Conservation (phyloP, 2,888 invertebrate genomes). For the Chaitophorus viminalis region DNA sequence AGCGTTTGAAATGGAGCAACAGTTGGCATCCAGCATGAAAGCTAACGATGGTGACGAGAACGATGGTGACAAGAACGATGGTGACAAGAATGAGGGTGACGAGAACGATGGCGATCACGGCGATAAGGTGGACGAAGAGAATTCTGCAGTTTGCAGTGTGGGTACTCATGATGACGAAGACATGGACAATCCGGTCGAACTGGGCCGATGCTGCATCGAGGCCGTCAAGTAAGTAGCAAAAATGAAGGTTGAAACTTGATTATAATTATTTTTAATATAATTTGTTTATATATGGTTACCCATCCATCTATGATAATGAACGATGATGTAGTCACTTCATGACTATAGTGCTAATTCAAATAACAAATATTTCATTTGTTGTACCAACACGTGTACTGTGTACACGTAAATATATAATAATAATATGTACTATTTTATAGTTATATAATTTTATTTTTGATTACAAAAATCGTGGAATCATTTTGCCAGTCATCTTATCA, state of each 20-base stretch:
- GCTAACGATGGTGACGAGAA: neutral
- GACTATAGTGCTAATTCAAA: neutral
- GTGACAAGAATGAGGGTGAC: neutral
- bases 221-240: slow-evolving; percentile 24
- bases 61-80: neutral
- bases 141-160: no score
- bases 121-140: no score
- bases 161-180: neutral
- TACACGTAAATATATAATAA: no score
- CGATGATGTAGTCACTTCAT: neutral
- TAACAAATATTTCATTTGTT: neutral
- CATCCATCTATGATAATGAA: neutral
- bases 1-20: neutral
- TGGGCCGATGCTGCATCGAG: neutral
- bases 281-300: neutral
- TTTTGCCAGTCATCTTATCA: no score
- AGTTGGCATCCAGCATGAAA: neutral
- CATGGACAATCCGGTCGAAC: neutral
- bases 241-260: neutral
- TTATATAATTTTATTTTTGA: no score
- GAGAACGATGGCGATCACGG: no score
- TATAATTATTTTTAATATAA: no score
- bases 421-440: no score
- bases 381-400: neutral
- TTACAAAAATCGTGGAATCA: no score